phyloP scores from a whole-genome alignment of 2,888 invertebrate species.

The Furcula furcula region DNA sequence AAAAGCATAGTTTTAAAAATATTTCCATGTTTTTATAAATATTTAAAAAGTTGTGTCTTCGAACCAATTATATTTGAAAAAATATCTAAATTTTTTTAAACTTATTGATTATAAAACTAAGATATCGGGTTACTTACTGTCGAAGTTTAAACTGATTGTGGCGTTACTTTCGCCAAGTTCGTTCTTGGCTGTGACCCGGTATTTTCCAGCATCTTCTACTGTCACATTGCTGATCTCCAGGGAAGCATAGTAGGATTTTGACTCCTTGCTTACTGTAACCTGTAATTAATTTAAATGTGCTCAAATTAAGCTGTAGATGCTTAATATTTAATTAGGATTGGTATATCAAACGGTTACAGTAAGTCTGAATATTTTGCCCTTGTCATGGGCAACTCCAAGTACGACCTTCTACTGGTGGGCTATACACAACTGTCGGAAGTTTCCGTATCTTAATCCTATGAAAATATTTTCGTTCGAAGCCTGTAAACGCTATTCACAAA shows the following conservation, averaged over 20 bases:
- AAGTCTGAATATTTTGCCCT: too few species aligned
- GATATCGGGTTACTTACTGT: slow-evolving; percentile 88
- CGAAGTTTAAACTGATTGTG: slow-evolving; percentile 98
- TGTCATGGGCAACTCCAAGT: too few species aligned
- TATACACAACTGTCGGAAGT: too few species aligned
- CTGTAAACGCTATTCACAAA: too few species aligned
- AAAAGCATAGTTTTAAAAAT: slow-evolving; percentile 28
- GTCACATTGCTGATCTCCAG: slow-evolving; percentile 97
- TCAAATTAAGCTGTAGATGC: too few species aligned
- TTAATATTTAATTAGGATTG: too few species aligned
- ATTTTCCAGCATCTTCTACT: slow-evolving; percentile 98
- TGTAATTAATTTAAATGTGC: too few species aligned
- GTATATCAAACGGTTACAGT: too few species aligned
- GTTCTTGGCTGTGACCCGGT: slow-evolving; percentile 98
- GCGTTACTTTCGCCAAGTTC: slow-evolving; percentile 98
- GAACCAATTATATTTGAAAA: not conserved
- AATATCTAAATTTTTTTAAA: not conserved
- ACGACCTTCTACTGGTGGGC: too few species aligned
- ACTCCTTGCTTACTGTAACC: slow-evolving; percentile 94
- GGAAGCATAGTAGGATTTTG: slow-evolving; percentile 95
- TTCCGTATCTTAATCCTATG: too few species aligned
- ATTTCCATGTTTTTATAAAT: not conserved
- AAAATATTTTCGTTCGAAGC: too few species aligned
- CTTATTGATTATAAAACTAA: not conserved
- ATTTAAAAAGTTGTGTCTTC: not conserved